A percentile compares a stretch with the other conserved stretches of the same genome.
phyloP scores from a whole-genome alignment of 2,797 vertebrate genomes.

The Helarctos malayanus region DNA sequence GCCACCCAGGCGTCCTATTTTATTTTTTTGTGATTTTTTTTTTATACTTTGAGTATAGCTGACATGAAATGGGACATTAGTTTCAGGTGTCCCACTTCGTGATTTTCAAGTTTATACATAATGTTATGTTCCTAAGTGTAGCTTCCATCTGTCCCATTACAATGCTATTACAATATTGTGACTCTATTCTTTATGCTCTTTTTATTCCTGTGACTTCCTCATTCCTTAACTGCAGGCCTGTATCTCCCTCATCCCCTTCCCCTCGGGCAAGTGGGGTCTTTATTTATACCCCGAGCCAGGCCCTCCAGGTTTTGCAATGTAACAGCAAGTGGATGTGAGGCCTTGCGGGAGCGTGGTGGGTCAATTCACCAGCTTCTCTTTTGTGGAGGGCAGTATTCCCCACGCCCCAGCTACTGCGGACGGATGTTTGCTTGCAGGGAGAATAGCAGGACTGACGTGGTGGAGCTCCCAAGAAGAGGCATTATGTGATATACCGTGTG shows the following conservation, averaged over 20 bases:
- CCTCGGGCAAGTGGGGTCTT: neutral
- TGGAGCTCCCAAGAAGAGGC: neutral
- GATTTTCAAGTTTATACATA: neutral
- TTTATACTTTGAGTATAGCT: neutral
- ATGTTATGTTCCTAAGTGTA: neutral
- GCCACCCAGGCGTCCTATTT: no score
- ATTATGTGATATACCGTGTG: fast-evolving
- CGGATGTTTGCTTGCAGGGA: neutral
- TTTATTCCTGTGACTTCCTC: neutral
- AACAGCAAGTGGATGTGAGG: neutral
- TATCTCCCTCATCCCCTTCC: neutral
- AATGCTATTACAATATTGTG: fast-evolving
- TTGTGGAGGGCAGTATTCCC: neutral
- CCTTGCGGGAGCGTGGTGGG: fast-evolving
- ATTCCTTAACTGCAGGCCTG: neutral
- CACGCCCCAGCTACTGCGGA: no score
- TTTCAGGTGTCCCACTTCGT: neutral
- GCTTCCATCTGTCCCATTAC: neutral
- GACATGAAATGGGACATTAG: neutral
- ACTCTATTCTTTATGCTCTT: neutral
- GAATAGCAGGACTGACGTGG: fast-evolving
- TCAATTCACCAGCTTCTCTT: neutral
- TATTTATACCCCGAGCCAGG: neutral
- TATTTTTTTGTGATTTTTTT: neutral
- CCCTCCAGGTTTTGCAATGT: neutral